A percentile compares a stretch with the other conserved stretches of the same genome.
Conservation (phyloP, 1,140 invertebrate genomes). For the Drosophila yakuba region DNA sequence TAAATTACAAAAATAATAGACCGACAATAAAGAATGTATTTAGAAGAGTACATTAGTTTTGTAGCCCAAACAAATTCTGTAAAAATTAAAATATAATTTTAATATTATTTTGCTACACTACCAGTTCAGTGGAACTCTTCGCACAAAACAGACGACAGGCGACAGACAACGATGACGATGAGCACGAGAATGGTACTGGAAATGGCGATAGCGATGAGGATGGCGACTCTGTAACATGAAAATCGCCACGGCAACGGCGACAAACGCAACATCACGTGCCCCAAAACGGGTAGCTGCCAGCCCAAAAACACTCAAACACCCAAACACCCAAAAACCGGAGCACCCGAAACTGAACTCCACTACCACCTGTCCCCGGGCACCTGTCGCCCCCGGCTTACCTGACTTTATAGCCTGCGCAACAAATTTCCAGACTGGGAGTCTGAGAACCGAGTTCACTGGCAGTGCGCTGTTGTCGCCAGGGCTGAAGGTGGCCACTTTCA, state of each 20-base stretch:
- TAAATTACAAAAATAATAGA: no score
- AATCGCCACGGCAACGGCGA: conserved; percentile 73
- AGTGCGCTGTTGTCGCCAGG: conserved; percentile 1
- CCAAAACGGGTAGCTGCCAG: conserved; percentile 33
- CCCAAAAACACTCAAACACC: no score
- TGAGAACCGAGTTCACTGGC: conserved; percentile 3
- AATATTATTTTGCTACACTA: conserved; percentile 1
- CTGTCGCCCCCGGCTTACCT: conserved; percentile 38
- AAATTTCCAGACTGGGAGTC: conserved; percentile 53
- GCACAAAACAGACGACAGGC: conserved; percentile 52
- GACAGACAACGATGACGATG: conserved; percentile 54
- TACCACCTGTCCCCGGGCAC: conserved; percentile 7
- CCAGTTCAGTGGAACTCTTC: conserved; percentile 49
- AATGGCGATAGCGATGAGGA: conserved; percentile 28
- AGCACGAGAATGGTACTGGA: conserved; percentile 11
- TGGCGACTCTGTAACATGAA: conserved; percentile 78
- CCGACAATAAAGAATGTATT: no score
- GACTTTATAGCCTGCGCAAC: conserved; percentile 74
- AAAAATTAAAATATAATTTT: neutral
- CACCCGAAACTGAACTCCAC: conserved; percentile 18
- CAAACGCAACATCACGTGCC: conserved; percentile 76
- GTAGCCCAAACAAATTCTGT: no score
- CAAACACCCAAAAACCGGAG: conserved; percentile 2
- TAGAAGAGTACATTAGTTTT: no score
- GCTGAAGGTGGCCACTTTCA: neutral